Base-by-base conservation (phyloP, 2,113 vertebrate species). In the Illadopsis cleaveri region DNA sequence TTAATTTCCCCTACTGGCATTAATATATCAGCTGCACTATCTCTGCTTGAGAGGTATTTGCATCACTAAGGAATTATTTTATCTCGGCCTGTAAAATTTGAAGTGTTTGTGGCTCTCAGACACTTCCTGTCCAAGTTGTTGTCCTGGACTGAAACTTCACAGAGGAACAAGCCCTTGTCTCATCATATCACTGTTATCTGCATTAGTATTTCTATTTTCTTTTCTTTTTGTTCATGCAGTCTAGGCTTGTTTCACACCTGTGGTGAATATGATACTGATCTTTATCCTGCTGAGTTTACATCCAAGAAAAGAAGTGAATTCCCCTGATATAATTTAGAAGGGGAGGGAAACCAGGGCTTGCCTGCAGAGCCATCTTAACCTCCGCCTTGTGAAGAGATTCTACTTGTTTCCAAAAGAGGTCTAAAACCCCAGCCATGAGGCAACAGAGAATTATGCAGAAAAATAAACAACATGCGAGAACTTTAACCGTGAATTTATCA, bases 31-130 rank as follows among this genome's bases (percentile, higher is more conserved):
- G 71, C 75, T 77, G 23, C 24, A 48, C 30, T 90, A 50, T 91
- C 75, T 76, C 70, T 54, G 6, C 38, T 80, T 5, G 10, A 89
- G 62, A 81, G 62, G 33, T 16, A 80, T 94, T 96, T 96, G 44
- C 90, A 96, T 90, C 35, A 81, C 51, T 90, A 90, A 93, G 56
- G 56, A 88, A 75, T 89, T 66, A 66, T 72, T 90, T 86, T 90
- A 61, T 85, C 88, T 82, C 5, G 1, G 20, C 17, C 65, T 38
- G 31, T 57, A 53, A 54, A 80, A 61, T 95, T 90, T 82, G 75
- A 70, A 80, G 62, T 51, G 48, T 12, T 53, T 40, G 56, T 76
- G 54, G 66, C 50, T 96, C 47, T 38, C 53, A 85, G 48, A 44
- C 20, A 33, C 12, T 69, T 37, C 18, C 33, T 53, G 47, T 71